Conservation (phyloP, 1,140 invertebrate genomes). For the Zaprionus capensis region DNA sequence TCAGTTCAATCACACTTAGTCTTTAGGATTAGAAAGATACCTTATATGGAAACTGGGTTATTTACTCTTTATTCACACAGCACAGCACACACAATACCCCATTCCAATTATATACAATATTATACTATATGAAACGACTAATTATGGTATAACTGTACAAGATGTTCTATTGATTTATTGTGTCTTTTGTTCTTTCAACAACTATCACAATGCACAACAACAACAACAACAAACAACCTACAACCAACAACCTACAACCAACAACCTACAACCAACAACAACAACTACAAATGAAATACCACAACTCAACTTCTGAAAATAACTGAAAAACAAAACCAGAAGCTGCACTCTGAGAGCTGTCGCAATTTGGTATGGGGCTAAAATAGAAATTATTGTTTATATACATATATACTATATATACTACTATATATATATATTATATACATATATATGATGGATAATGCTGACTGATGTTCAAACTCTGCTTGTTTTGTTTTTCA, state of each 20-base stretch:
- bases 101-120: neutral
- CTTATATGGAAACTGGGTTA: conserved; percentile 11
- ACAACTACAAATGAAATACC: neutral
- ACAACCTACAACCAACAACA: conserved; percentile 29
- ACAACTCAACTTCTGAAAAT: conserved; percentile 10
- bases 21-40: conserved; percentile 14
- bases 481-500: conserved; percentile 67
- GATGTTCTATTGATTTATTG: conserved; percentile 47
- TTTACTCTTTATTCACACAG: conserved; percentile 27
- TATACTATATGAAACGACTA: conserved; percentile 25
- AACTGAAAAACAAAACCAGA: conserved; percentile 73
- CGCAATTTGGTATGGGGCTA: conserved; percentile 84
- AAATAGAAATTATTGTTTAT: conserved; percentile 24
- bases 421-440: conserved; percentile 45
- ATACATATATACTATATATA: conserved; percentile 37
- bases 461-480: conserved; percentile 59
- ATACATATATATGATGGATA: conserved; percentile 53
- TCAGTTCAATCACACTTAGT: conserved; percentile 24
- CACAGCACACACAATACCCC: conserved; percentile 36
- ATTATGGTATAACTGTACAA: conserved; percentile 33
- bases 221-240: conserved; percentile 39
- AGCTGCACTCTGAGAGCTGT: conserved; percentile 84
- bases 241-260: conserved; percentile 34
- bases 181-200: conserved; percentile 60
- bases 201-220: conserved; percentile 34